Base-by-base conservation (phyloP, 2,888 invertebrate genomes). In the Drosophila nigricruria region DNA sequence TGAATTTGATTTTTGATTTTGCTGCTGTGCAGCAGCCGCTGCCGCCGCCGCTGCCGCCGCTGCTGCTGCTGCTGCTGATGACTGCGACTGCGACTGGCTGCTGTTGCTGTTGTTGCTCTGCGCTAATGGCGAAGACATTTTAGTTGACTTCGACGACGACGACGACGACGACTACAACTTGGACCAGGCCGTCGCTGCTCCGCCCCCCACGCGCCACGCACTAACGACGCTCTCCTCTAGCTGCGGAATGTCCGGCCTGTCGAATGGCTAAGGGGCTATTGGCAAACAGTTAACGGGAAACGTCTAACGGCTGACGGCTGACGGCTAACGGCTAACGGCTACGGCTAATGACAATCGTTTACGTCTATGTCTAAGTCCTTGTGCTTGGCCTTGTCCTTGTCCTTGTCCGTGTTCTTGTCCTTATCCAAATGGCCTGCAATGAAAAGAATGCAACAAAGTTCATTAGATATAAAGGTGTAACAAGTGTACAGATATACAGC, bases 51-150 rank as follows among this genome's bases (percentile, higher is more conserved):
- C 68, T 53, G 70, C 64, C 70, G 79, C 67, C 2, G 49, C 49
- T 12, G 81, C 57, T 73, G 82, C 60, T 60, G 75, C 62, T 40
- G 81, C 57, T 63, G 84, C 60, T 67, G 49, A 38, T 60, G 66
- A 78, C 58, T 66, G 77, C 64, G 66, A 78, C 63, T 66, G 77
- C 65, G 66, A 79, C 79, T 80, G 82, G 82, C 75, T 77, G 83
- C 65, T 71, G 73, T 73, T 81, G 89, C 65, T 88, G 74, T 73
- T 81, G 89, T 87, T 82, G 74, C 73, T 89, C 73, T 82, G 90
- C 70, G 90, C 87, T 73, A 78, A 47, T 75, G 88, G 81, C 73
- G 88, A 80, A 76, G 88, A 89, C 88, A 89, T 89, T 67, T 82
- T 83, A 66, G 18, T 53, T 47, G 18, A 38, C 59, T 25, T 50